These are phyloP conservation scores for Microtus pennsylvanicus DNA, from an alignment of 2,113 vertebrate genomes.

Conservation along the genomic window DNA sequence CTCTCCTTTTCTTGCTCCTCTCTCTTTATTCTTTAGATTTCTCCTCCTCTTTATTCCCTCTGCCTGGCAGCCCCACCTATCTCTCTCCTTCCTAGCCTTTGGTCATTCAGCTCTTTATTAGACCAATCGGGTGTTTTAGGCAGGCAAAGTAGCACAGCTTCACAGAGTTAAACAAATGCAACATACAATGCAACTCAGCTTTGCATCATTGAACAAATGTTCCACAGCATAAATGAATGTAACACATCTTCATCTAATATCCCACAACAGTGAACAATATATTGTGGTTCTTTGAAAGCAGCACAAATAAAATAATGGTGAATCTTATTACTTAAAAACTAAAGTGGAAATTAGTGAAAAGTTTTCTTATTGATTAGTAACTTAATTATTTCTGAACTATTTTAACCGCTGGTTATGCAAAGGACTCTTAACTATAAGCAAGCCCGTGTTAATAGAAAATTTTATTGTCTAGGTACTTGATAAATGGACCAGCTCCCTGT, in stretches of 20 bases:
- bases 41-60: neutral
- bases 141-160: neutral
- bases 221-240: neutral
- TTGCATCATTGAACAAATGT: neutral
- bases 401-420: neutral
- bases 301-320: neutral
- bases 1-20: neutral
- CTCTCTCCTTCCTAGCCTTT: neutral
- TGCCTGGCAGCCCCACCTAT: neutral
- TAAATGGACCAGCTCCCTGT: neutral
- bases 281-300: neutral
- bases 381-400: constrained; percentile 25
- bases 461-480: neutral
- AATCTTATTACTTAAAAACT: neutral
- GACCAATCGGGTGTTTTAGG: neutral
- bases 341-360: constrained; percentile 19
- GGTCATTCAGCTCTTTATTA: neutral
- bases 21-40: neutral
- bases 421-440: neutral
- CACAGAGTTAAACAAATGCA: neutral
- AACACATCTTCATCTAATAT: neutral
- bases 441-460: neutral
- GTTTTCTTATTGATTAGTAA: neutral
- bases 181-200: neutral
- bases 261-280: neutral